A percentile compares a stretch with the other conserved stretches of the same genome.
These are phyloP conservation scores for Herminia tarsipennalis DNA, from an alignment of 2,888 invertebrate genomes.

Conservation along the genomic window DNA sequence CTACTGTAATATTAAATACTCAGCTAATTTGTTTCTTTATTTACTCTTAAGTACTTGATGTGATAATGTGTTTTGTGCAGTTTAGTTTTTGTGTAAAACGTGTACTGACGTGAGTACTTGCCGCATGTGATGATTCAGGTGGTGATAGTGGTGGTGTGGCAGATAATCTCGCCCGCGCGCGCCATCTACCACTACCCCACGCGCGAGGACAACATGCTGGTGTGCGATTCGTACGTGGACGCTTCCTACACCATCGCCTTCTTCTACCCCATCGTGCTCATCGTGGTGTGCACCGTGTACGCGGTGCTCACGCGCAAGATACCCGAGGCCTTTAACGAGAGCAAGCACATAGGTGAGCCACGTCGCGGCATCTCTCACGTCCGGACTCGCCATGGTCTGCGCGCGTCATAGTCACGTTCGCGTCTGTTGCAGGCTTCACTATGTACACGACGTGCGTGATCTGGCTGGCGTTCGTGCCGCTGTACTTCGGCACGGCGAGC, in stretches of 20 bases:
- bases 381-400: background rate
- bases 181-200: slow-evolving; percentile 96
- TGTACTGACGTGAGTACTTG: too few species aligned
- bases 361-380: background rate
- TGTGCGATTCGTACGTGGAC: slow-evolving; percentile 95
- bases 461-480: slow-evolving; percentile 98
- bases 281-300: slow-evolving; percentile 96
- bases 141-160: slow-evolving; percentile 95
- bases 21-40: too few species aligned
- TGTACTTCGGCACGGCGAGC: slow-evolving; percentile 97
- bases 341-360: slow-evolving; percentile 93
- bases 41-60: too few species aligned
- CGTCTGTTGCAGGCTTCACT: slow-evolving; percentile 90
- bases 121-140: slow-evolving; percentile 75
- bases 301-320: slow-evolving; percentile 97
- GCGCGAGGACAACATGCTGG: slow-evolving; percentile 94
- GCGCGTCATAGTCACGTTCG: background rate
- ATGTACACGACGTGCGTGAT: slow-evolving; percentile 99
- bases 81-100: too few species aligned
- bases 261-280: slow-evolving; percentile 95
- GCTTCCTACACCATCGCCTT: slow-evolving; percentile 97
- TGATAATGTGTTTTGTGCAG: too few species aligned
- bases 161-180: slow-evolving; percentile 95
- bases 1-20: too few species aligned
- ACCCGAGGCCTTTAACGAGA: slow-evolving; percentile 99